Conservation (phyloP, 2,888 invertebrate species). For the Leucoma salicis region DNA sequence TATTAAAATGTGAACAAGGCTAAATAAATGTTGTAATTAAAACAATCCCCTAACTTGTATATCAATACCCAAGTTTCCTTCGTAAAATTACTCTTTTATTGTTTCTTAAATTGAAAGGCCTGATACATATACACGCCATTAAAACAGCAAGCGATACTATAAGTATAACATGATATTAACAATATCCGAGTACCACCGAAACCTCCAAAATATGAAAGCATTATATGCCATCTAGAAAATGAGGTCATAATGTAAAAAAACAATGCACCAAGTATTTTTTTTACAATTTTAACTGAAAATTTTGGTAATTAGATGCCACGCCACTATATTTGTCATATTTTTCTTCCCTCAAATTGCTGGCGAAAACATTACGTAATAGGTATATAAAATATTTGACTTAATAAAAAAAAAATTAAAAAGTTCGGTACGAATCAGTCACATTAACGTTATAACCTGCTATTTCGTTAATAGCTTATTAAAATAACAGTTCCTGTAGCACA, state of each 20-base stretch:
- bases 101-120: too few species aligned
- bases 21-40: too few species aligned
- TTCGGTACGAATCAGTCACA: neutral
- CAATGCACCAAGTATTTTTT: conserved; percentile 47
- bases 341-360: too few species aligned
- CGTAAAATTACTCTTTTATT: too few species aligned
- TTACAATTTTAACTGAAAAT: conserved; percentile 22
- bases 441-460: neutral
- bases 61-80: too few species aligned
- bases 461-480: neutral
- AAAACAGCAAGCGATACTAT: too few species aligned
- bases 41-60: too few species aligned
- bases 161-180: too few species aligned
- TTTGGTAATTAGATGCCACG: conserved; percentile 1
- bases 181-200: conserved; percentile 13
- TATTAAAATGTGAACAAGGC: too few species aligned
- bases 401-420: neutral
- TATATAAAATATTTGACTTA: neutral
- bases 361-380: too few species aligned
- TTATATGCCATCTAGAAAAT: conserved; percentile 59
- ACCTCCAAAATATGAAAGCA: conserved; percentile 57
- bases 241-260: conserved; percentile 32
- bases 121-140: too few species aligned
- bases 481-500: neutral
- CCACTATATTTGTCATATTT: too few species aligned